These are phyloP conservation scores for Thumatha senex DNA, from an alignment of 2,888 invertebrate species.

Conservation along the genomic window DNA sequence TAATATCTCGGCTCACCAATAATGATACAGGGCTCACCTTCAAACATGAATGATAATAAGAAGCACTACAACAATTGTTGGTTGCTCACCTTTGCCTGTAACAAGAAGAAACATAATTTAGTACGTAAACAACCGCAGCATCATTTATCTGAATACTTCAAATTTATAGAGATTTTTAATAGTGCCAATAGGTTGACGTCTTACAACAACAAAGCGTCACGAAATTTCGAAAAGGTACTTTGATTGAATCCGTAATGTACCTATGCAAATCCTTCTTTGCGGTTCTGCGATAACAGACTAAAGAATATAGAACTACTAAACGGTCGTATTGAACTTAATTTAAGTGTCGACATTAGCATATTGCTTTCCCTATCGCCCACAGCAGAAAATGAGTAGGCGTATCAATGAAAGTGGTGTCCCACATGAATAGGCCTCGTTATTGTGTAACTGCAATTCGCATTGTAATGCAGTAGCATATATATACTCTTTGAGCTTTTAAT, in stretches of 20 bases:
- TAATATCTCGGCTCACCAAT: constrained; percentile 17
- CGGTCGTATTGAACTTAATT: constrained; percentile 7
- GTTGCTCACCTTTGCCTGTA: constrained; percentile 76
- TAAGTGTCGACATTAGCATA: constrained; percentile 51
- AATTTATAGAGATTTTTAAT: too few species aligned
- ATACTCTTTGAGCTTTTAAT: constrained; percentile 4
- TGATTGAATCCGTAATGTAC: too few species aligned
- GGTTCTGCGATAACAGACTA: not conserved
- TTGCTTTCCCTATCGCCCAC: constrained; percentile 61
- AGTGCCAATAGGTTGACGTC: too few species aligned
- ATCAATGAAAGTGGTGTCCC: constrained; percentile 63
- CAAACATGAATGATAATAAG: constrained; percentile 8
- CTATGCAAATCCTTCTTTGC: too few species aligned
- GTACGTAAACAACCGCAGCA: too few species aligned
- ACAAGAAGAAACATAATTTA: constrained; percentile 40
- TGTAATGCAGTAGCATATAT: constrained; percentile 28
- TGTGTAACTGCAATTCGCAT: constrained; percentile 34
- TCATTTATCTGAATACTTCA: too few species aligned
- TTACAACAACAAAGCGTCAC: too few species aligned
- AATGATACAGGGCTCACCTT: constrained; percentile 23
- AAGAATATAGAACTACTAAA: too few species aligned
- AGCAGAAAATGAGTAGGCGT: constrained; percentile 56
- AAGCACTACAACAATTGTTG: constrained; percentile 16
- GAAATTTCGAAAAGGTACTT: too few species aligned
- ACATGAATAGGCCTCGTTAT: constrained; percentile 44